Conservation (phyloP, 2,113 vertebrate genomes). For the Dasyprocta punctata region DNA sequence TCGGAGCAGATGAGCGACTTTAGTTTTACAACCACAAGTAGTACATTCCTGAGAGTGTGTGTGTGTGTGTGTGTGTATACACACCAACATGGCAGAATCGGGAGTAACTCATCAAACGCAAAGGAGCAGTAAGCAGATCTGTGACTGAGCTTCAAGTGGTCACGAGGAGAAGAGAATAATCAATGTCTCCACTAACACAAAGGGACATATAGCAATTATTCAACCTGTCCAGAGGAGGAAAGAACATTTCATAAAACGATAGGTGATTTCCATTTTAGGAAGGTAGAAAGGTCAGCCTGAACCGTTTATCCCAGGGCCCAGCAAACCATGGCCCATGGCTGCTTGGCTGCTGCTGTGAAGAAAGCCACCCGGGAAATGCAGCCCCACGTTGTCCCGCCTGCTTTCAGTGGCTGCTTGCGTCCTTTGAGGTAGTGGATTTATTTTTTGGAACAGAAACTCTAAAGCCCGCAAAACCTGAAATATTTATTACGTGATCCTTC, state of each 20-base stretch:
- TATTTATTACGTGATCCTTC: not conserved
- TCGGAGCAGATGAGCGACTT: not conserved
- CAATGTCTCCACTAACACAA: not conserved
- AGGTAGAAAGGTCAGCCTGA: not conserved
- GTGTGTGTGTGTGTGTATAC: not conserved
- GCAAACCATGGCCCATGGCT: fast-evolving
- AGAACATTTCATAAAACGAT: not conserved
- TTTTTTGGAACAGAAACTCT: not conserved
- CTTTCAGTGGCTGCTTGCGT: no score
- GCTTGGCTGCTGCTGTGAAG: not conserved
- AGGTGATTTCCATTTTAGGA: not conserved
- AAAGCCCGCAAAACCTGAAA: not conserved
- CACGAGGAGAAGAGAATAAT: not conserved
- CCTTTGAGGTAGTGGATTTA: not conserved
- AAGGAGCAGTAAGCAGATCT: not conserved
- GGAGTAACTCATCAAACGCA: not conserved
- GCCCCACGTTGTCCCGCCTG: fast-evolving
- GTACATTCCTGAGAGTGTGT: conserved; percentile 18
- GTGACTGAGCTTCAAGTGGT: fast-evolving
- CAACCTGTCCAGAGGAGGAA: not conserved
- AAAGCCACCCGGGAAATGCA: not conserved
- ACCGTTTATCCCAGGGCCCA: not conserved
- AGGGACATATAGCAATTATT: not conserved
- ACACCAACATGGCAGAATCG: fast-evolving
- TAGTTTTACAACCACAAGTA: not conserved